A percentile compares a stretch with the other conserved stretches of the same genome.
Evolutionary conservation across 1,140 invertebrate genomes (phyloP).

Genomic region (Theocolax elegans): DNA sequence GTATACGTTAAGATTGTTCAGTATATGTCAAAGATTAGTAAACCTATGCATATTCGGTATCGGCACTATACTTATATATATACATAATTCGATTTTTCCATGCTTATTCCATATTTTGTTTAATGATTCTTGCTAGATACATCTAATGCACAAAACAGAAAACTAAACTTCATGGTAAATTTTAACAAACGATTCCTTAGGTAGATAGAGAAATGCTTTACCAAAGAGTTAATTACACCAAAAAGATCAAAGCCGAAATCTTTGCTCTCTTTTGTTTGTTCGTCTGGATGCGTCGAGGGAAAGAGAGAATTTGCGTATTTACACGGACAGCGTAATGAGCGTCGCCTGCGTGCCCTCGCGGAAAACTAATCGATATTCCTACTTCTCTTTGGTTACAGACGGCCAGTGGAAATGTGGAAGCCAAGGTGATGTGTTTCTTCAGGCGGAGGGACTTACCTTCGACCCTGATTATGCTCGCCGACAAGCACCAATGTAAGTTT

Average conservation of each 20-base stretch:
- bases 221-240: conserved; percentile 16
- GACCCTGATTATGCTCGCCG: conserved; percentile 93
- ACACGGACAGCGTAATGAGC: conserved; percentile 18
- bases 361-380: conserved; percentile 29
- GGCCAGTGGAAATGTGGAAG: conserved; percentile 96
- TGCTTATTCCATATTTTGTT: too few relatives aligned
- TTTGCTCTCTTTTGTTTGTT: conserved; percentile 22
- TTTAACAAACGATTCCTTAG: too few relatives aligned
- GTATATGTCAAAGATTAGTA: too few relatives aligned
- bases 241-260: conserved; percentile 15
- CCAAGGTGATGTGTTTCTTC: conserved; percentile 99
- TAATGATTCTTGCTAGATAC: too few relatives aligned
- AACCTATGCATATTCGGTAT: too few relatives aligned
- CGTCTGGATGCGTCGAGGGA: neutral
- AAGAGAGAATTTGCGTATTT: conserved; percentile 21
- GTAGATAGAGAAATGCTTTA: neutral
- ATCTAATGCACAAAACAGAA: too few relatives aligned
- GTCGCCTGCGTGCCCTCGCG: neutral
- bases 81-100: too few relatives aligned
- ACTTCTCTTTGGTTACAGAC: conserved; percentile 72
- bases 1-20: too few relatives aligned
- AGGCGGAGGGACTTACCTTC: conserved; percentile 94
- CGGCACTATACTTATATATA: too few relatives aligned
- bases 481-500: conserved; percentile 96
- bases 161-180: too few relatives aligned